Base-by-base conservation (phyloP, 2,113 vertebrate species). In the Illadopsis cleaveri region DNA sequence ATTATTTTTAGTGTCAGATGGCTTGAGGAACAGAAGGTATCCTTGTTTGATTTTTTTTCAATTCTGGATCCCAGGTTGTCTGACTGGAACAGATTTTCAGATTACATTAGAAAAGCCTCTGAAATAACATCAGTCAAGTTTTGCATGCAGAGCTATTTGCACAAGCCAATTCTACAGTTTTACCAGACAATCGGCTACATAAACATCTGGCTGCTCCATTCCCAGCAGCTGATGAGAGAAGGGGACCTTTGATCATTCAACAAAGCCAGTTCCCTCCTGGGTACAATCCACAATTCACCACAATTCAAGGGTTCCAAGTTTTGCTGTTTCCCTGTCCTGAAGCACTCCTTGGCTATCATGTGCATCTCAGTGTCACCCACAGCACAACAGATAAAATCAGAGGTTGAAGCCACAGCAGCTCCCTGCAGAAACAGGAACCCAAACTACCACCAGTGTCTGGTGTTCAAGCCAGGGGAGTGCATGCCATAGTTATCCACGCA, bases 121-220 rank as follows among this genome's bases (percentile, higher is more conserved):
- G 78, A 93, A 97, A 93, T 31, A 82, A 85, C 61, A 91, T 44
- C 78, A 76, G 71, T 79, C 68, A 82, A 65, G 66, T 88, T 94
- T 53, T 82, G 75, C 82, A 64, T 44, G 61, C 70, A 69, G 24
- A 93, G 90, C 61, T 90, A 80, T 90, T 90, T 88, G 58, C 75
- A 91, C 70, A 87, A 96, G 86, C 37, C 85, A 93, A 61, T 70
- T 79, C 54, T 56, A 86, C 37, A 66, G 68, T 77, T 95, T 92
- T 90, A 93, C 35, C 90, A 80, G 94, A 90, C 64, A 86, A 90
- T 66, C 1, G 0, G 58, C 56, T 65, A 70, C 42, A 92, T 50
- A 93, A 94, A 94, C 92, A 90, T 90, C 89, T 87, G 94, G 81
- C 95, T 85, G 78, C 75, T 84, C 86, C 45, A 54, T 35, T 87